These are phyloP conservation scores for Probaryconus sp. DNA, from an alignment of 1,140 invertebrate genomes.

Conservation along the genomic window DNA sequence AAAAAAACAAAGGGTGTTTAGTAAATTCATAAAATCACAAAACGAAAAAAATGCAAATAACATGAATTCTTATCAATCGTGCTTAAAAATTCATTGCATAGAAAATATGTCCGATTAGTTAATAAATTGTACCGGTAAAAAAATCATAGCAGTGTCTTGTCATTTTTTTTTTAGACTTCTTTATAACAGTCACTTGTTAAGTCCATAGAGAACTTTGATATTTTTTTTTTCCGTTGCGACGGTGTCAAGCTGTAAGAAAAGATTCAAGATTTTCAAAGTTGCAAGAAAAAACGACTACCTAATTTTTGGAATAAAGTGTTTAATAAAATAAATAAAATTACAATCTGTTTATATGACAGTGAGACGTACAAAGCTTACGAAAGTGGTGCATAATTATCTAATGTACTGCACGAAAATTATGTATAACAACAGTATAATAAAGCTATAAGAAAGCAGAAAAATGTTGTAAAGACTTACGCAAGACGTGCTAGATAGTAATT, in stretches of 20 bases:
- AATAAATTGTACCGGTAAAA: no score
- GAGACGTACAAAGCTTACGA: neutral
- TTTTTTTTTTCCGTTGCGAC: constrained; percentile 70
- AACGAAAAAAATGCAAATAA: constrained; percentile 10
- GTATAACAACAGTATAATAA: constrained; percentile 3
- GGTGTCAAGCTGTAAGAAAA: constrained; percentile 71
- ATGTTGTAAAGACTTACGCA: constrained; percentile 70
- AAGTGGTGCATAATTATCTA: no score
- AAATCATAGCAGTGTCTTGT: constrained; percentile 16
- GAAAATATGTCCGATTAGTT: no score
- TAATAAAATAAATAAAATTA: neutral
- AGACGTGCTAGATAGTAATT: constrained; percentile 73
- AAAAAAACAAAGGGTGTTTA: constrained; percentile 1
- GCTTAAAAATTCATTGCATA: no score
- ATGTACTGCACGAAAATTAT: no score
- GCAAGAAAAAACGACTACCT: neutral
- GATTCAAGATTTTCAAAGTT: neutral
- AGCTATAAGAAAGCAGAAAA: constrained; percentile 3
- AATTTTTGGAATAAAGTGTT: no score
- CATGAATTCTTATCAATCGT: no score
- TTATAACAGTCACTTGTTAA: constrained; percentile 69
- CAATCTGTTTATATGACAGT: no score
- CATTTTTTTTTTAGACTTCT: constrained; percentile 65
- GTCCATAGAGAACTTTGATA: constrained; percentile 71
- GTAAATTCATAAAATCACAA: constrained; percentile 43